These are phyloP conservation scores for Ernsta delagoae DNA, from an alignment of 2,888 invertebrate species.

Conservation along the genomic window DNA sequence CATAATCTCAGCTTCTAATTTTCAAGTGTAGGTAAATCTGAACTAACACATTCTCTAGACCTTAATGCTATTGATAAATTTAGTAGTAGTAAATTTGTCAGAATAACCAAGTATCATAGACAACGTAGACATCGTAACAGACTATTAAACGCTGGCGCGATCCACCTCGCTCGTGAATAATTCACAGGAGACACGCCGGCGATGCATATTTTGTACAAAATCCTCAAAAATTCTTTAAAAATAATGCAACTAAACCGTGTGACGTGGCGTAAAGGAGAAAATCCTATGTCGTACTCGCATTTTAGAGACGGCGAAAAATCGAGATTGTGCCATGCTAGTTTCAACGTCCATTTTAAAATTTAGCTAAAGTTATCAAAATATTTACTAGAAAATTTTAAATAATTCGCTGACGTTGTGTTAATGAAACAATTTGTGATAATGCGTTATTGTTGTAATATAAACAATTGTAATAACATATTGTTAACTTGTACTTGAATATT, in stretches of 20 bases:
- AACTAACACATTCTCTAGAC: too few relatives aligned
- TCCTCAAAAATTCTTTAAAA: conserved; percentile 3
- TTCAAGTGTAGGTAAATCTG: background rate
- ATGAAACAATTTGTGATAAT: too few relatives aligned
- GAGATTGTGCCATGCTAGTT: background rate
- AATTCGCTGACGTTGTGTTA: too few relatives aligned
- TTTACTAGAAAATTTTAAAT: too few relatives aligned
- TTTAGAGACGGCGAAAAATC: background rate
- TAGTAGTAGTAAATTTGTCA: background rate
- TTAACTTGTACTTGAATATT: too few relatives aligned
- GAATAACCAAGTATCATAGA: background rate
- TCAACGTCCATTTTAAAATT: background rate
- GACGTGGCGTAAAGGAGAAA: background rate
- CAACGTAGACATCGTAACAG: background rate
- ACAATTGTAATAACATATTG: too few relatives aligned
- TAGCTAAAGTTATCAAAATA: too few relatives aligned
- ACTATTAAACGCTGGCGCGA: background rate
- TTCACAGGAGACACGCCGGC: conserved; percentile 1
- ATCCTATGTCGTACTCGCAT: background rate
- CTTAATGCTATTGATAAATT: too few relatives aligned
- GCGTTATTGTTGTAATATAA: too few relatives aligned
- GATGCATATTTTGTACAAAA: background rate
- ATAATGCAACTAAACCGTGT: conserved; percentile 3
- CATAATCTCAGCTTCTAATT: too few relatives aligned
- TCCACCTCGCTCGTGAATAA: conserved; percentile 1